Evolutionary conservation across 2,113 vertebrate genomes (phyloP).

Genomic region (Myiagra hebetior): DNA sequence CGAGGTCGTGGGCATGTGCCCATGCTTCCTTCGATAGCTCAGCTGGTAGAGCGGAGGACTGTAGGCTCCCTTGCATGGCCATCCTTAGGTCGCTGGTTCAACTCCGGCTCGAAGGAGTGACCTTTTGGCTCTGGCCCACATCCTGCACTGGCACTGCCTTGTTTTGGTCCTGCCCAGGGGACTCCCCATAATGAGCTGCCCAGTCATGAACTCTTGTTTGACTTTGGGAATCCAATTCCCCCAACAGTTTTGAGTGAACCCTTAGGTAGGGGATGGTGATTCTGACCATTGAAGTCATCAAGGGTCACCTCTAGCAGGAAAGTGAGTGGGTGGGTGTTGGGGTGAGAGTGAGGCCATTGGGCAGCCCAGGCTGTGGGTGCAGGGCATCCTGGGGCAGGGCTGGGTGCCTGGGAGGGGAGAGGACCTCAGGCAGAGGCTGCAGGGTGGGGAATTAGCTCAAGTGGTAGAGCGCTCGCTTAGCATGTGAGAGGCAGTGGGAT

Average conservation of each 20-base stretch:
- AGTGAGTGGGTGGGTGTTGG: fast-evolving
- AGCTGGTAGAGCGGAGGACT: constrained; percentile 97
- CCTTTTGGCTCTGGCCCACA: not conserved
- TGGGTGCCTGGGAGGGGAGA: not conserved
- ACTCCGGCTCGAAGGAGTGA: constrained; percentile 58
- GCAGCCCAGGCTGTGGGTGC: fast-evolving
- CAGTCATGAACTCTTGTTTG: fast-evolving
- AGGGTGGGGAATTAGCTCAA: not conserved
- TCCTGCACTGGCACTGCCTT: not conserved
- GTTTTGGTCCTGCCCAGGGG: not conserved
- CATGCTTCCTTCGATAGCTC: constrained; percentile 74
- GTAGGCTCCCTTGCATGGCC: constrained; percentile 70
- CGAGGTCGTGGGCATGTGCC: not conserved
- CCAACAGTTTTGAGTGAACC: not conserved
- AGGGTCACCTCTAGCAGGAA: fast-evolving
- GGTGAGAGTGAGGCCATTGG: fast-evolving
- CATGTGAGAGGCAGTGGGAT: constrained; percentile 32
- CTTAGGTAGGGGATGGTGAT: fast-evolving
- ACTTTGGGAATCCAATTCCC: no score
- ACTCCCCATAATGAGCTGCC: fast-evolving
- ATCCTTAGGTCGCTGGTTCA: constrained; percentile 90
- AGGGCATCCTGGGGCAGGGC: not conserved
- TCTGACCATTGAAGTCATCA: no score
- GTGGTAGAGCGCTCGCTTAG: not conserved
- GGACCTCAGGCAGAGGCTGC: fast-evolving